Evolutionary conservation across 1,140 invertebrate genomes (phyloP).

Genomic region (Drosophila pallidifrons): DNA sequence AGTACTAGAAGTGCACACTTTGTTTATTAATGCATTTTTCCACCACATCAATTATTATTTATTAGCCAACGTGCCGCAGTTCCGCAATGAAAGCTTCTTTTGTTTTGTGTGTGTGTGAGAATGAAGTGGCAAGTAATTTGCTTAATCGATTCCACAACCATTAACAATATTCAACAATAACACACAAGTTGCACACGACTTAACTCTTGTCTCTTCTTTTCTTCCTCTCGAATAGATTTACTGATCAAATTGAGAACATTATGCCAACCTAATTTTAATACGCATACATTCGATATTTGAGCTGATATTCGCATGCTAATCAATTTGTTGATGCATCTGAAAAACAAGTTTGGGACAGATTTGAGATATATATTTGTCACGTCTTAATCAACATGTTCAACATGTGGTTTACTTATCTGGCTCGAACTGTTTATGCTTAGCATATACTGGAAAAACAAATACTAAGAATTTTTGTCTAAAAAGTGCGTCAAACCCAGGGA

Average conservation of each 20-base stretch:
- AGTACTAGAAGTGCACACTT: constrained; percentile 37
- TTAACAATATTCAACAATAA: constrained; percentile 20
- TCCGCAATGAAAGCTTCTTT: constrained; percentile 56
- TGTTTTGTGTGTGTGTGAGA: constrained; percentile 36
- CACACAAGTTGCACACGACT: neutral
- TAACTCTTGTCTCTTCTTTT: neutral
- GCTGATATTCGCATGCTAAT: constrained; percentile 4
- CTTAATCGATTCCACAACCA: constrained; percentile 57
- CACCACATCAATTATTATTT: constrained; percentile 72
- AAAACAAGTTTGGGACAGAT: neutral
- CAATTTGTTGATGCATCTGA: constrained; percentile 6
- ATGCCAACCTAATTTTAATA: neutral
- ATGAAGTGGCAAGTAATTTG: constrained; percentile 52
- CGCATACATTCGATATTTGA: neutral
- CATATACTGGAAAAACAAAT: too few species aligned
- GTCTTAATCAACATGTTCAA: constrained; percentile 1
- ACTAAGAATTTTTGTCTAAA: too few species aligned
- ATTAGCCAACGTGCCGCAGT: constrained; percentile 67
- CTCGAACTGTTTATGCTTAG: too few species aligned
- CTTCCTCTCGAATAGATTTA: too few species aligned
- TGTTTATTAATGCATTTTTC: constrained; percentile 67
- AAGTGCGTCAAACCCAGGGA: too few species aligned
- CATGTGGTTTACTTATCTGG: neutral
- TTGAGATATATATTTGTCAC: neutral
- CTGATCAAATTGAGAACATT: too few species aligned